Evolutionary conservation across 2,113 vertebrate species (phyloP), one percentile per base, ranked within the genome.

Genomic region (Amblyopsis rosae): DNA sequence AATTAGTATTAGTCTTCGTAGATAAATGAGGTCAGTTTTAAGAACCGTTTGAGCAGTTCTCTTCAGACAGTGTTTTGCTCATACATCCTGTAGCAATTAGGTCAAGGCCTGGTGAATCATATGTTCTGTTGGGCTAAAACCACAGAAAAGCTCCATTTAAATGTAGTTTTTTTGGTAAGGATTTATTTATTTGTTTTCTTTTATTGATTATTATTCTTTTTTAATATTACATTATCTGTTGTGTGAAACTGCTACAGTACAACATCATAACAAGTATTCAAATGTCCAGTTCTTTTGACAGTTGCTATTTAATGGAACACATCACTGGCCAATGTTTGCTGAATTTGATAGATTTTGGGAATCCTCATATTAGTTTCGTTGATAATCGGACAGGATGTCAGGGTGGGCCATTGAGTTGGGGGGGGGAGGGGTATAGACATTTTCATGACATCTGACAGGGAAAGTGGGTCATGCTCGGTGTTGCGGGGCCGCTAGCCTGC

Each of bases 401-500:
- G 68, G 45, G 59, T 50, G 55, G 61, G 55, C 45, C 17, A 13
- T n/a, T 16, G 69, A 56, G 53, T 41, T 57, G 54, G 47, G 54
- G 48, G n/a, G 11, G 70, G 48, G 72, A 66, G 35, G 62, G 70
- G 12, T 62, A 57, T 79, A 69, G 80, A 80, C 85, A 88, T 66
- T 86, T 84, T 88, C 76, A 71, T 90, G 85, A 88, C 88, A 93
- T 94, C 87, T 91, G 93, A 93, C 82, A 76, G 88, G 82, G 92
- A 95, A 98, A 97, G 91, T 98, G 93, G 96, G 96, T 98, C 97
- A 98, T 88, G 90, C 85, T 91, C 90, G 90, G 81, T 82, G 79
- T 90, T 93, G 93, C 93, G 87, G 86, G 65, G 93, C 94, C 94
- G 86, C 90, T 86, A 92, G 94, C 95, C 93, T 90, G 87, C 88